phyloP scores from a whole-genome alignment of 2,113 vertebrate genomes.

The Poecilia latipinna region DNA sequence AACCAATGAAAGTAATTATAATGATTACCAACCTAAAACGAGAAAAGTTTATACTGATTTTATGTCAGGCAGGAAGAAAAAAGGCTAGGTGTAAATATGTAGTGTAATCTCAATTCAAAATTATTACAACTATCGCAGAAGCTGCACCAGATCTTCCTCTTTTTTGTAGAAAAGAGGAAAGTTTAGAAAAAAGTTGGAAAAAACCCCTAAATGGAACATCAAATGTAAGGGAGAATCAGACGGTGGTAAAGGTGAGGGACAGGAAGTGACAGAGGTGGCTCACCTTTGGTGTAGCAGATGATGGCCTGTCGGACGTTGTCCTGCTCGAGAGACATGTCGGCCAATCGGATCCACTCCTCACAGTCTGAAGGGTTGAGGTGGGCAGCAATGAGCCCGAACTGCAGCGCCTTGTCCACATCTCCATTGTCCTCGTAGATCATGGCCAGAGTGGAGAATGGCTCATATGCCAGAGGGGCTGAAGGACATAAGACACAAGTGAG shows the following conservation, averaged over 20 bases:
- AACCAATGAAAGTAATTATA: too few relatives aligned
- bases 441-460: constrained; percentile 96
- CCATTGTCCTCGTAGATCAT: constrained; percentile 98
- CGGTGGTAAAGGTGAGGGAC: not conserved
- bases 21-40: too few relatives aligned
- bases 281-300: constrained; percentile 97
- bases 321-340: constrained; percentile 97
- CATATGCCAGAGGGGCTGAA: constrained; percentile 94
- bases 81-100: too few relatives aligned
- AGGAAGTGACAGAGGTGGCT: not conserved
- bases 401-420: constrained; percentile 93
- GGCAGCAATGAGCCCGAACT: constrained; percentile 96
- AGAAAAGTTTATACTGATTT: too few relatives aligned
- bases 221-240: too few relatives aligned
- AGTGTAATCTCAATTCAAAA: too few relatives aligned
- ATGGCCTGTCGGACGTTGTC: constrained; percentile 96
- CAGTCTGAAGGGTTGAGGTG: constrained; percentile 97
- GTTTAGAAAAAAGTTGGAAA: too few relatives aligned
- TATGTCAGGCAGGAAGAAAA: too few relatives aligned
- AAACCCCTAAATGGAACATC: too few relatives aligned
- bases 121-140: too few relatives aligned
- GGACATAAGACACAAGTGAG: not conserved
- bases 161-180: too few relatives aligned
- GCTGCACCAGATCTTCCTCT: too few relatives aligned
- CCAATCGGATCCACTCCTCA: constrained; percentile 95